Percentiles rank a stretch among this genome's conserved stretches.
Conservation (phyloP, 2,113 vertebrate genomes). For the Ciconia maguari region DNA sequence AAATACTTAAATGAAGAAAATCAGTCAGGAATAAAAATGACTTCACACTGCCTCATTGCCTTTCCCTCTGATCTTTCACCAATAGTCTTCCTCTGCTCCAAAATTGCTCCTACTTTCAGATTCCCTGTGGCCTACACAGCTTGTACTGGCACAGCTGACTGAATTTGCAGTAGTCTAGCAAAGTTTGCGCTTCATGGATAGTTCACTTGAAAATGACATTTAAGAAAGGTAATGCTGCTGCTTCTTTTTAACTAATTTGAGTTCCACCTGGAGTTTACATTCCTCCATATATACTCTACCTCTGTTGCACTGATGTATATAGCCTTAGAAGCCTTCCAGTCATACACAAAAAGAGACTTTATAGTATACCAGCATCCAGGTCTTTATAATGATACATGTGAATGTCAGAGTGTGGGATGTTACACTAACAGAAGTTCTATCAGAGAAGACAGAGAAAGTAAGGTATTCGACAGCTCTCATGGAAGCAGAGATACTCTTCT, state of each 20-base stretch:
- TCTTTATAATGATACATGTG: neutral
- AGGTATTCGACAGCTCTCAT: neutral
- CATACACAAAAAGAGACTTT: neutral
- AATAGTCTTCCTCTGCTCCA: neutral
- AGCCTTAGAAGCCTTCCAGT: neutral
- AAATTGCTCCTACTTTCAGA: neutral
- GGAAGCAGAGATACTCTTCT: neutral
- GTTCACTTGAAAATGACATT: neutral
- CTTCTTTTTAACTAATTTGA: neutral
- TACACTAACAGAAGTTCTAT: neutral
- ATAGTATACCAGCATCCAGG: neutral
- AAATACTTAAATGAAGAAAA: neutral
- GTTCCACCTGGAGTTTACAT: neutral
- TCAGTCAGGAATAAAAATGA: conserved; percentile 28
- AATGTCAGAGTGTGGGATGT: neutral
- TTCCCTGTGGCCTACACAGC: neutral
- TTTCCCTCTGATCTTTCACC: conserved; percentile 9
- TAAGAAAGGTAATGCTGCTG: neutral
- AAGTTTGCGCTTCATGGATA: neutral
- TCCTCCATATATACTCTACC: neutral
- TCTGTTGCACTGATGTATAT: neutral
- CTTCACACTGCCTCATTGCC: neutral
- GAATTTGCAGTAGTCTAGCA: neutral
- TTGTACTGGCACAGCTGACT: neutral
- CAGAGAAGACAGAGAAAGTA: conserved; percentile 28